Evolutionary conservation across 2,113 vertebrate species (phyloP).

Genomic region (Emydocephalus ijimae): DNA sequence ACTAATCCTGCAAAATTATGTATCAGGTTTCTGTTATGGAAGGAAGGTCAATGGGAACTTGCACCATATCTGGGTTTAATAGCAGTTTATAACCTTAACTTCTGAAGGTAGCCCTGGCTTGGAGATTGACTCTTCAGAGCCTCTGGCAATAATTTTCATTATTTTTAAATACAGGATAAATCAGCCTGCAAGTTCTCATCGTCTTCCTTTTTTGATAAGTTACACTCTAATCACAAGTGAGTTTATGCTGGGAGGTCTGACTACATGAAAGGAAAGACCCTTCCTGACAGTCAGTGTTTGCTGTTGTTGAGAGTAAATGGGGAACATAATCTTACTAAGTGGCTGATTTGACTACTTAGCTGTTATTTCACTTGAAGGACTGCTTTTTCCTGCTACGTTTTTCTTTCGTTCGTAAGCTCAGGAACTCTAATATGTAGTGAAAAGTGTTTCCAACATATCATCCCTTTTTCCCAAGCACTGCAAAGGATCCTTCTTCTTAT

Average conservation of each 20-base stretch:
- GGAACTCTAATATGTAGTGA: constrained; percentile 6
- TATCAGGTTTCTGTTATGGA: not conserved
- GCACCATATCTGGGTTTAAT: not conserved
- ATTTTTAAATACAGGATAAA: not conserved
- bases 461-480: not conserved
- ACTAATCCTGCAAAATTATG: not conserved
- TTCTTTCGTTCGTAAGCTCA: constrained; percentile 21
- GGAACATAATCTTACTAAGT: not conserved
- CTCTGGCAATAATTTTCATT: not conserved
- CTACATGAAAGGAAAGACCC: not conserved
- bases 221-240: not conserved
- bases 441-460: constrained; percentile 8
- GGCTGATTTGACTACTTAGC: not conserved
- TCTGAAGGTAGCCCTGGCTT: not conserved
- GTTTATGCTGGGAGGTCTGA: not conserved
- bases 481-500: not conserved
- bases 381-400: constrained; percentile 9
- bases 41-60: not conserved
- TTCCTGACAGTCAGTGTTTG: not conserved
- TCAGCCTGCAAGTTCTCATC: not conserved
- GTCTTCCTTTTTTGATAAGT: not conserved
- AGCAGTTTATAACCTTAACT: not conserved
- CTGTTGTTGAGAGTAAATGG: not conserved
- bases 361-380: not conserved
- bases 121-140: not conserved